phyloP scores from a whole-genome alignment of 2,888 invertebrate species.

The Ophion obscuratus region DNA sequence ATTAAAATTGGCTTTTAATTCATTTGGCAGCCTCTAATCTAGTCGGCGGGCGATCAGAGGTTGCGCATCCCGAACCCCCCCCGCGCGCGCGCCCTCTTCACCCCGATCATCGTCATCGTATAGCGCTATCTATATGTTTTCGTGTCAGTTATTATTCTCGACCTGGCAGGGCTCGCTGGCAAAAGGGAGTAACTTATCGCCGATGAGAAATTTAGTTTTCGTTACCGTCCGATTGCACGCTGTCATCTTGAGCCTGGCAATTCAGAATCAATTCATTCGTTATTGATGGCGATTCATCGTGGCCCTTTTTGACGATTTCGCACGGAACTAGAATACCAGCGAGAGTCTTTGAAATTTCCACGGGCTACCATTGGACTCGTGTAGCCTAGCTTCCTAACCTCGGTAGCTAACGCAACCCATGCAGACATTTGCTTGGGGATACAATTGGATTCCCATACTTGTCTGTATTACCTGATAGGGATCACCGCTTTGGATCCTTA shows the following conservation, averaged over 20 bases:
- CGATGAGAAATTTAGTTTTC: slow-evolving; percentile 54
- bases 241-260: slow-evolving; percentile 13
- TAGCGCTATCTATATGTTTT: slow-evolving; percentile 33
- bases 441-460: too few relatives aligned
- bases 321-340: background rate
- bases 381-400: too few relatives aligned
- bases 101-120: slow-evolving; percentile 49
- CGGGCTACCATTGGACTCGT: too few relatives aligned
- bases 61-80: slow-evolving; percentile 57
- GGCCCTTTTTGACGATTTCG: background rate
- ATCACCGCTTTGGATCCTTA: too few relatives aligned
- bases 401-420: too few relatives aligned
- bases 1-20: slow-evolving; percentile 85
- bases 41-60: slow-evolving; percentile 79
- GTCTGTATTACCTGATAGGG: too few relatives aligned
- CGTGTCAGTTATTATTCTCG: slow-evolving; percentile 47
- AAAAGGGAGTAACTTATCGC: slow-evolving; percentile 27
- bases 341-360: background rate
- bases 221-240: slow-evolving; percentile 19
- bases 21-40: slow-evolving; percentile 84
- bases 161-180: background rate
- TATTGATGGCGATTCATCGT: background rate
- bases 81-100: slow-evolving; percentile 45
- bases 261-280: slow-evolving; percentile 5
- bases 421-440: too few relatives aligned